Evolutionary conservation across 30 jellyfish, hydroid and myxozoan species (phyloP).

Genomic region (Cassiopea andromeda): DNA sequence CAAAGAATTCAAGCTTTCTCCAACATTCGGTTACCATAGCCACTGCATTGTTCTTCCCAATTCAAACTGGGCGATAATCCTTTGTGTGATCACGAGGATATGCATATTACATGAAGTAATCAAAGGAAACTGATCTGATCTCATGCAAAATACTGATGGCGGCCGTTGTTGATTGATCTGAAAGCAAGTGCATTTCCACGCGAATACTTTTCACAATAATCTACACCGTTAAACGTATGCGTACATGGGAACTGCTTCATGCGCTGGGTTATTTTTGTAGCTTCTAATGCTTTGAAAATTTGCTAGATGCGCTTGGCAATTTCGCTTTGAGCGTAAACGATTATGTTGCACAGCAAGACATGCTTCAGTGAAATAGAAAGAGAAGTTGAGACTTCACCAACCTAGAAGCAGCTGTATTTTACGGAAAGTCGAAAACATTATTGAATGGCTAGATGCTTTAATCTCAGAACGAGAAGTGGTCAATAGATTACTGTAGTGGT

Average conservation of each 20-base stretch:
- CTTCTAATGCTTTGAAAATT: too few species aligned
- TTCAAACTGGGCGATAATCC: not conserved
- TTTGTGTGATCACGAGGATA: not conserved
- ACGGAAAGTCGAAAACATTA: too few species aligned
- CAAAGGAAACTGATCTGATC: not conserved
- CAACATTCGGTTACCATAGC: too few species aligned
- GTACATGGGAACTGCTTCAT: not conserved
- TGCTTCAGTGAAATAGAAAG: not conserved
- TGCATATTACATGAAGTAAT: not conserved
- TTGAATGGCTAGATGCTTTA: too few species aligned
- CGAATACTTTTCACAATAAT: not conserved
- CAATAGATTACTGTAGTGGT: too few species aligned
- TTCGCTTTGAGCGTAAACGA: too few species aligned
- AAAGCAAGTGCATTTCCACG: not conserved
- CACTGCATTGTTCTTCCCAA: not conserved
- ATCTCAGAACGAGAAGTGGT: too few species aligned
- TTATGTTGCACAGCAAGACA: too few species aligned
- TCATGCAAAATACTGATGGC: not conserved
- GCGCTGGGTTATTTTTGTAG: not conserved
- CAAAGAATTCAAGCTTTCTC: too few species aligned
- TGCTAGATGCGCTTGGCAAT: too few species aligned
- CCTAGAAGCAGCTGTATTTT: too few species aligned
- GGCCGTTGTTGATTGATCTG: not conserved
- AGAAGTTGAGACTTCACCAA: not conserved
- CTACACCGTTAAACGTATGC: not conserved